Evolutionary conservation across 2,797 vertebrate genomes (phyloP).

Genomic region (Oryzias dopingdopingensis): DNA sequence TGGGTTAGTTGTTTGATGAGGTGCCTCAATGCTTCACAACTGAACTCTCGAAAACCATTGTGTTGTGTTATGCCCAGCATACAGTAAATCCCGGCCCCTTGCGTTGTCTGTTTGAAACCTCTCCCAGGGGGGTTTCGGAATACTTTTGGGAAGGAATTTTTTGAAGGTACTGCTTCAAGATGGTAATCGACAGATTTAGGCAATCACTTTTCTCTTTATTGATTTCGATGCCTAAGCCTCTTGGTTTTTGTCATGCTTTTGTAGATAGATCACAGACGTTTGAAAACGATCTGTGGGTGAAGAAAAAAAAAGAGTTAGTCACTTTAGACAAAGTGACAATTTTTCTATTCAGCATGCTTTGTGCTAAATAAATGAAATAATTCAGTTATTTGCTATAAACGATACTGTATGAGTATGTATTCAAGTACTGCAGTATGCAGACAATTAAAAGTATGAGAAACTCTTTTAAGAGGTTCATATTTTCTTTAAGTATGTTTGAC

Average conservation of each 20-base stretch:
- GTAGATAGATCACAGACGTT: slow-evolving; percentile 64
- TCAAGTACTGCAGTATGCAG: slow-evolving; percentile 83
- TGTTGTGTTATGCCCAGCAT: slow-evolving; percentile 24
- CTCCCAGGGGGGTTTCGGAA: slow-evolving; percentile 47
- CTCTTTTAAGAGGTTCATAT: slow-evolving; percentile 73
- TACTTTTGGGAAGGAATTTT: slow-evolving; percentile 55
- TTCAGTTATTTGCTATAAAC: slow-evolving; percentile 83
- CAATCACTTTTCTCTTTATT: slow-evolving; percentile 77
- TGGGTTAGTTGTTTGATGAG: slow-evolving; percentile 41
- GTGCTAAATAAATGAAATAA: slow-evolving; percentile 83
- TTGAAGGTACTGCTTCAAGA: slow-evolving; percentile 55
- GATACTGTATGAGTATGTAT: slow-evolving; percentile 84
- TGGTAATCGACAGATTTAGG: slow-evolving; percentile 65
- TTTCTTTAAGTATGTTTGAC: slow-evolving; percentile 70
- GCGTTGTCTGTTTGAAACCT: slow-evolving; percentile 32
- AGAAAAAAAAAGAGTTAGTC: slow-evolving; percentile 56
- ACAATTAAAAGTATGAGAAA: slow-evolving; percentile 76
- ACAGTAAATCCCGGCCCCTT: slow-evolving; percentile 1
- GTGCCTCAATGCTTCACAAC: slow-evolving; percentile 62
- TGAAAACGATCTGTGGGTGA: slow-evolving; percentile 51
- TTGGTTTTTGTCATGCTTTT: slow-evolving; percentile 67
- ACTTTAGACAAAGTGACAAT: slow-evolving; percentile 62
- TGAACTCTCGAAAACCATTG: slow-evolving; percentile 58
- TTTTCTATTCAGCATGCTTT: slow-evolving; percentile 84
- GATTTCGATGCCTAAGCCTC: slow-evolving; percentile 79